Evolutionary conservation across 2,888 invertebrate species (phyloP).

Genomic region (Hemaris fuciformis): DNA sequence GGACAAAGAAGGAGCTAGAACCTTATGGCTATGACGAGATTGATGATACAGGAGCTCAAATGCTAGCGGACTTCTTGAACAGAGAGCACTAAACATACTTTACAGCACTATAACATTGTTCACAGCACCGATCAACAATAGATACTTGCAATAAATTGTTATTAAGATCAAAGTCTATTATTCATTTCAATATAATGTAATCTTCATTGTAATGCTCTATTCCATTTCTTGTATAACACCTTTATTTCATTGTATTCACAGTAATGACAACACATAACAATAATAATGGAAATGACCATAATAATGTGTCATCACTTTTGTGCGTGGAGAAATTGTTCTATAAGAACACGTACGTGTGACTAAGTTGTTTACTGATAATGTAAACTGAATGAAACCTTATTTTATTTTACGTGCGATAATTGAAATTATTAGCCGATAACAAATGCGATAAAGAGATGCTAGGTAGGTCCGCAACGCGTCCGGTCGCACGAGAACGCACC

Average conservation of each 20-base stretch:
- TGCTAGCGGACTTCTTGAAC: constrained; percentile 73
- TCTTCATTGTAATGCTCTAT: background rate
- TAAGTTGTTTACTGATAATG: background rate
- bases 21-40: constrained; percentile 86
- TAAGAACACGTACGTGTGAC: background rate
- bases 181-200: background rate
- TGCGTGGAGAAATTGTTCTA: background rate
- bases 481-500: constrained; percentile 62
- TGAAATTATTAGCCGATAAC: constrained; percentile 24
- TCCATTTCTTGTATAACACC: background rate
- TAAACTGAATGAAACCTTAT: background rate
- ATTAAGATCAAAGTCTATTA: background rate
- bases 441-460: constrained; percentile 42
- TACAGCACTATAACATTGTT: background rate
- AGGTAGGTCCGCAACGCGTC: constrained; percentile 35
- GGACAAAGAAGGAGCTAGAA: constrained; percentile 83
- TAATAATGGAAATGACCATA: too few relatives aligned
- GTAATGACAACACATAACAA: background rate
- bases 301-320: background rate
- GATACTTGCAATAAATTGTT: background rate
- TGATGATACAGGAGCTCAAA: constrained; percentile 81
- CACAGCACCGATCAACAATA: background rate
- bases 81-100: background rate
- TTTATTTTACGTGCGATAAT: background rate
- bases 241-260: background rate